Percentiles rank a stretch among this genome's conserved stretches.
Evolutionary conservation across 2,113 vertebrate genomes (phyloP).

Genomic region (Fukomys damarensis): DNA sequence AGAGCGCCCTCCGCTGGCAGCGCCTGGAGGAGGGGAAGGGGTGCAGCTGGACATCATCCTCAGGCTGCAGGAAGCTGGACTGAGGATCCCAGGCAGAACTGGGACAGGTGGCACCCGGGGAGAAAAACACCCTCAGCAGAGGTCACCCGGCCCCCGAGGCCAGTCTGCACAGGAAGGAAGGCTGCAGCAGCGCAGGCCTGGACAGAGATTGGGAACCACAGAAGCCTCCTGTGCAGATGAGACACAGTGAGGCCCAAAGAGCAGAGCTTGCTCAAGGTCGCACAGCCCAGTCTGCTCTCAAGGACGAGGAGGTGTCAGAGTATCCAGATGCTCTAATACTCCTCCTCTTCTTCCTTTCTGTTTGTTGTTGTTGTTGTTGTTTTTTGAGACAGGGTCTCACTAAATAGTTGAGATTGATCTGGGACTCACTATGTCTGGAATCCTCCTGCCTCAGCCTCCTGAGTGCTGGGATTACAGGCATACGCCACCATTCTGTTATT

Average conservation of each 20-base stretch:
- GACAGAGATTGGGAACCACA: background rate
- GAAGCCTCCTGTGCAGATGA: background rate
- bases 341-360: background rate
- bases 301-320: background rate
- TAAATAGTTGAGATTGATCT: background rate
- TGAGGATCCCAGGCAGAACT: background rate
- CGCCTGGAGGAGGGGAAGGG: background rate
- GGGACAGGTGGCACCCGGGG: background rate
- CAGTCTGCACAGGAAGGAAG: no score
- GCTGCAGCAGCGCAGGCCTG: background rate
- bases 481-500: background rate
- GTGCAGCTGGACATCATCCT: background rate
- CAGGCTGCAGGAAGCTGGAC: background rate
- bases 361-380: background rate
- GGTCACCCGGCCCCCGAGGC: background rate
- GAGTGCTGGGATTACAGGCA: background rate
- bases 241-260: background rate
- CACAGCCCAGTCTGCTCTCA: fast-evolving
- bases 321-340: background rate
- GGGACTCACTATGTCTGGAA: background rate
- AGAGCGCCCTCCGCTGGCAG: background rate
- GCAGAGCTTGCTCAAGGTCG: background rate
- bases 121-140: background rate
- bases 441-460: background rate
- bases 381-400: background rate